phyloP scores from a whole-genome alignment of 2,797 vertebrate genomes.

The Lithobates sylvaticus region DNA sequence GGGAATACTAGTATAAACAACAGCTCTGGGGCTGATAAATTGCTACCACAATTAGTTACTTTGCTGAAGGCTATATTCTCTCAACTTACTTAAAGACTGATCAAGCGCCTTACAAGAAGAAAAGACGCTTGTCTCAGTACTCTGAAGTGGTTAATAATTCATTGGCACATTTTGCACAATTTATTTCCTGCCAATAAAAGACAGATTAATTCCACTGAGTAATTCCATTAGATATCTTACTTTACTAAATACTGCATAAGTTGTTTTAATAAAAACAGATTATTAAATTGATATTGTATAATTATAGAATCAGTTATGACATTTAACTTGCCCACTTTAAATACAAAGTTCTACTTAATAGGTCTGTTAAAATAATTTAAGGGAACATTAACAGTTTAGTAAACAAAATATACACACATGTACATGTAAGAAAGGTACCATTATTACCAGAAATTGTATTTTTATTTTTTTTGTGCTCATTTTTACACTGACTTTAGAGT shows the following conservation, averaged over 20 bases:
- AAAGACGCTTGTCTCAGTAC: slow-evolving; percentile 48
- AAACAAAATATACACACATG: no score
- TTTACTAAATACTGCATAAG: slow-evolving; percentile 36
- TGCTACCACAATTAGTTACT: slow-evolving; percentile 54
- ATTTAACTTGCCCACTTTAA: not conserved
- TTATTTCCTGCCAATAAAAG: slow-evolving; percentile 59
- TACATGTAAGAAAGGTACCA: no score
- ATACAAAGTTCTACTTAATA: not conserved
- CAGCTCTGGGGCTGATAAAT: slow-evolving; percentile 58
- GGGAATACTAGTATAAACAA: slow-evolving; percentile 60
- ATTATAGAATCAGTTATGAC: not conserved
- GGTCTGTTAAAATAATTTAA: not conserved
- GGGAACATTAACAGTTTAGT: not conserved
- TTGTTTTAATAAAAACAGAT: slow-evolving; percentile 42
- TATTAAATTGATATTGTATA: slow-evolving; percentile 35
- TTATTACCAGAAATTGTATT: no score
- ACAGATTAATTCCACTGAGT: slow-evolving; percentile 44
- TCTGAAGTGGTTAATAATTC: slow-evolving; percentile 59
- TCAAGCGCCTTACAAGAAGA: slow-evolving; percentile 53
- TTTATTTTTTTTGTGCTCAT: no score
- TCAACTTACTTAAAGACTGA: slow-evolving; percentile 59
- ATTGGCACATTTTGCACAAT: slow-evolving; percentile 59
- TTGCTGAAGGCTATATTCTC: slow-evolving; percentile 61
- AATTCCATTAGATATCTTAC: slow-evolving; percentile 46
- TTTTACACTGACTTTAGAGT: no score